phyloP scores from a whole-genome alignment of 1,140 invertebrate genomes.

The Sarcophaga peregrina region DNA sequence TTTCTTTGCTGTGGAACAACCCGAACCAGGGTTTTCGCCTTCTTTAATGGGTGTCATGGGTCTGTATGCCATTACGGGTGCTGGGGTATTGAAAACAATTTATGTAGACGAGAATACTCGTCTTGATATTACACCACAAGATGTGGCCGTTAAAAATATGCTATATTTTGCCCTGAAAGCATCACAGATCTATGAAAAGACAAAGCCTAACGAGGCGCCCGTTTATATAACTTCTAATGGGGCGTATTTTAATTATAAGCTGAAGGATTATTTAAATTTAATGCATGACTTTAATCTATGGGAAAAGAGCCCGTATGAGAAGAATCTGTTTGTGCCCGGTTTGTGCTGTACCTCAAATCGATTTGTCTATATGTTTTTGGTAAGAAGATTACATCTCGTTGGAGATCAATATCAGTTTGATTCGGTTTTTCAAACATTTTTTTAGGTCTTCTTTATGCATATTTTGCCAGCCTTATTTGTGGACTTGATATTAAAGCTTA shows the following conservation, averaged over 20 bases:
- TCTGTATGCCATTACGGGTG: constrained; percentile 53
- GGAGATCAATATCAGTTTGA: neutral
- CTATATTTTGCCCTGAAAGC: constrained; percentile 46
- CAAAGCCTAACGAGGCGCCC: constrained; percentile 42
- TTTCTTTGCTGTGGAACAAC: constrained; percentile 52
- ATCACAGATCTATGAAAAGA: neutral
- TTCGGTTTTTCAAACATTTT: neutral
- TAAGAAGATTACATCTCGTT: constrained; percentile 26
- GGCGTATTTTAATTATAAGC: constrained; percentile 49
- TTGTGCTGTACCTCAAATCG: constrained; percentile 53
- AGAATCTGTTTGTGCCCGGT: constrained; percentile 52
- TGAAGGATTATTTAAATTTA: constrained; percentile 52
- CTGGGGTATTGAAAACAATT: constrained; percentile 56
- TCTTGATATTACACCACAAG: constrained; percentile 58
- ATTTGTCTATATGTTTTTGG: constrained; percentile 53
- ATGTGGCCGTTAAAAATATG: constrained; percentile 52
- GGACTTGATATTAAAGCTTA: constrained; percentile 49
- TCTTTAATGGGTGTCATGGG: constrained; percentile 57
- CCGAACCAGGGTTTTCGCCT: constrained; percentile 55
- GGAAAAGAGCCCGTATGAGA: constrained; percentile 50
- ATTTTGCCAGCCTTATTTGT: constrained; percentile 54
- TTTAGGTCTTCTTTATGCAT: constrained; percentile 50
- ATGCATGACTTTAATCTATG: constrained; percentile 49
- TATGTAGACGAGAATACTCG: constrained; percentile 46
- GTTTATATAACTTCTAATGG: constrained; percentile 53